Conservation (phyloP, 2,113 vertebrate genomes). For the Prunella fulvescens region DNA sequence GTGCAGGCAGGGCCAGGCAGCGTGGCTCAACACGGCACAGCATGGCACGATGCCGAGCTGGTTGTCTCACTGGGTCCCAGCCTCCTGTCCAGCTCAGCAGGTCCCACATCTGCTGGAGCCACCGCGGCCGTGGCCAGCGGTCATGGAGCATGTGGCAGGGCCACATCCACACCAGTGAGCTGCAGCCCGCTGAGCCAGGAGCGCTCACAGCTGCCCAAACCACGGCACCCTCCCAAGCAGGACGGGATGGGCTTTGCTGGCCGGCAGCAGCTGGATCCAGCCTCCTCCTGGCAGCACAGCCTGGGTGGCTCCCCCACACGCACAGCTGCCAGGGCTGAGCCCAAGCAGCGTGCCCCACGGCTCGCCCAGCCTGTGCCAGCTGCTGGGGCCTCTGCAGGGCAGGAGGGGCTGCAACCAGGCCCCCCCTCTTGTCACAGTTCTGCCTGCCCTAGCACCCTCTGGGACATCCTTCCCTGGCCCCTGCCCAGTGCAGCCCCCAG, state of each 20-base stretch:
- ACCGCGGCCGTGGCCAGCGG: background rate
- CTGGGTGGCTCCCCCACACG: background rate
- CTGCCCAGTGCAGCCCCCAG: background rate
- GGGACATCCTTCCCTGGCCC: background rate
- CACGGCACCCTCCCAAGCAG: constrained; percentile 12
- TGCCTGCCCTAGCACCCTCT: background rate
- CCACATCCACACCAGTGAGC: background rate
- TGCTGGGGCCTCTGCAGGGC: background rate
- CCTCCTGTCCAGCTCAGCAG: background rate
- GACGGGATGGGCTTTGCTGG: background rate
- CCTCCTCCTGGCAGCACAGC: background rate
- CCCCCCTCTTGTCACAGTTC: background rate
- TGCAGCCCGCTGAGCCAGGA: background rate
- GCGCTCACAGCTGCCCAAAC: constrained; percentile 7
- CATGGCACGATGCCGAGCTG: background rate
- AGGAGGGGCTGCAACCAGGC: background rate
- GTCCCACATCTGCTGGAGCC: background rate
- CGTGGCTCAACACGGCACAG: rapidly evolving
- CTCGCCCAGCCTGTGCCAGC: background rate
- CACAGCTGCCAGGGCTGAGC: background rate
- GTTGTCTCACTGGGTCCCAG: background rate
- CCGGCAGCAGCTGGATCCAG: background rate
- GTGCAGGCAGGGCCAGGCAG: background rate
- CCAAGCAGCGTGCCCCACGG: rapidly evolving
- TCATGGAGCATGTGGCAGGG: background rate